phyloP scores from a whole-genome alignment of 2,888 invertebrate genomes.

The Campoplex capitator region DNA sequence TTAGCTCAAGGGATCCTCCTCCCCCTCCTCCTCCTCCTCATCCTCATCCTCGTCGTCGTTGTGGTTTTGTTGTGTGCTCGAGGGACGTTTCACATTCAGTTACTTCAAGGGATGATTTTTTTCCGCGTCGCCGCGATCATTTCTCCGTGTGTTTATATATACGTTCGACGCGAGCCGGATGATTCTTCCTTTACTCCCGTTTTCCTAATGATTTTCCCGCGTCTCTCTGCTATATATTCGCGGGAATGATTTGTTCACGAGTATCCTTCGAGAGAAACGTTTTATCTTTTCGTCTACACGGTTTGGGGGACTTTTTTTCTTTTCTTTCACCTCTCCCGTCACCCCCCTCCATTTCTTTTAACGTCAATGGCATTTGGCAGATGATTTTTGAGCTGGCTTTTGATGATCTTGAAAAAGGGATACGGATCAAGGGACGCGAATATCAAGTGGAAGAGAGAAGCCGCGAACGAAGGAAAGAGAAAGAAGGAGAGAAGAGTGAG shows the following conservation, averaged over 20 bases:
- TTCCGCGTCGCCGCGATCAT: not conserved
- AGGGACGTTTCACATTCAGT: not conserved
- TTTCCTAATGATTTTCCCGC: slow-evolving; percentile 32
- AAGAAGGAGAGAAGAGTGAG: slow-evolving; percentile 7
- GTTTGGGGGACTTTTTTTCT: not conserved
- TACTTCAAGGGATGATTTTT: slow-evolving; percentile 27
- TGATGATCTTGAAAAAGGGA: slow-evolving; percentile 48
- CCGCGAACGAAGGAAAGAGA: slow-evolving; percentile 28
- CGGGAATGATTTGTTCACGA: not conserved
- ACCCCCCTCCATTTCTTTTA: not conserved
- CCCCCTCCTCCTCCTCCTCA: too few species aligned
- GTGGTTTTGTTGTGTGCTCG: not conserved
- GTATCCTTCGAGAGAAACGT: not conserved
- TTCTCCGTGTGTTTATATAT: not conserved
- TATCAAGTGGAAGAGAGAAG: slow-evolving; percentile 7
- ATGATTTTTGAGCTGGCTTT: slow-evolving; percentile 53
- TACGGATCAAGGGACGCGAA: slow-evolving; percentile 13
- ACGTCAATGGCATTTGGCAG: not conserved
- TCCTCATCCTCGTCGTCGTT: not conserved
- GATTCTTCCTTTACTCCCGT: not conserved
- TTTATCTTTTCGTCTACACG: not conserved
- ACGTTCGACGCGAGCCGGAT: not conserved
- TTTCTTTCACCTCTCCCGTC: not conserved
- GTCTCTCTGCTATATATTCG: not conserved
- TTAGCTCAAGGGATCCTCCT: not conserved